Conservation (phyloP, 1,140 invertebrate genomes). For the Drosophila ercepeae region DNA sequence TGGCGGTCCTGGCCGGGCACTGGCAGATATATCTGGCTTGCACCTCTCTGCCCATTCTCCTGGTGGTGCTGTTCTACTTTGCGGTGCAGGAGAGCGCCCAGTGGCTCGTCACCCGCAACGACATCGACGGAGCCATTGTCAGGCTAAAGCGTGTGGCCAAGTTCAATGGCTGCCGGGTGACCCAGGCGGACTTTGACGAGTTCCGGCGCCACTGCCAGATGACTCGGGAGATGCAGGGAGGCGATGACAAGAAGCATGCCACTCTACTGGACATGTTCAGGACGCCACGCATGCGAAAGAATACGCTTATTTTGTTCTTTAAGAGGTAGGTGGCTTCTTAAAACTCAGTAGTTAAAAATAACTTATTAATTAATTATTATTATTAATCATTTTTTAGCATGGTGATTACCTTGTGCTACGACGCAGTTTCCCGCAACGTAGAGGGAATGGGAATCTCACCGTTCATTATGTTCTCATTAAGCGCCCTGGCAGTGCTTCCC, state of each 20-base stretch:
- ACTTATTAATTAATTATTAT: not conserved
- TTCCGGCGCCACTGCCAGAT: conserved; percentile 84
- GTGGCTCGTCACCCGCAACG: conserved; percentile 87
- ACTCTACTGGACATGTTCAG: conserved; percentile 85
- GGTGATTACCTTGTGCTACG: conserved; percentile 87
- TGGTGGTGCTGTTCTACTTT: conserved; percentile 84
- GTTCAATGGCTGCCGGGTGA: conserved; percentile 85
- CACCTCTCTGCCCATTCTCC: conserved; percentile 85
- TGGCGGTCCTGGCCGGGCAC: conserved; percentile 84
- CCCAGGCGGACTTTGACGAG: conserved; percentile 84
- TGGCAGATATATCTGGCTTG: conserved; percentile 86
- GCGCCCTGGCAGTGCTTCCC: conserved; percentile 86
- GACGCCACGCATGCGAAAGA: conserved; percentile 85
- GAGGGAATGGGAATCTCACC: conserved; percentile 86
- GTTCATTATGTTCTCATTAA: conserved; percentile 86
- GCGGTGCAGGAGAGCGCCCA: conserved; percentile 87
- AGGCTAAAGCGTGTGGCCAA: conserved; percentile 85
- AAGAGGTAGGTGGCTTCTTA: conserved; percentile 83
- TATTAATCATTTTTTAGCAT: conserved; percentile 80
- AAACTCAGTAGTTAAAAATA: not conserved
- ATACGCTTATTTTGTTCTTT: conserved; percentile 85
- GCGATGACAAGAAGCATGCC: conserved; percentile 69
- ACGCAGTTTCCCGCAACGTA: conserved; percentile 87
- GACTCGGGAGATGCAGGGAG: conserved; percentile 68
- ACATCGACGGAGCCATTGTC: conserved; percentile 85